Percentiles rank a stretch among this genome's conserved stretches.
Conservation (phyloP, 2,888 invertebrate species). For the Anoplius nigerrimus region DNA sequence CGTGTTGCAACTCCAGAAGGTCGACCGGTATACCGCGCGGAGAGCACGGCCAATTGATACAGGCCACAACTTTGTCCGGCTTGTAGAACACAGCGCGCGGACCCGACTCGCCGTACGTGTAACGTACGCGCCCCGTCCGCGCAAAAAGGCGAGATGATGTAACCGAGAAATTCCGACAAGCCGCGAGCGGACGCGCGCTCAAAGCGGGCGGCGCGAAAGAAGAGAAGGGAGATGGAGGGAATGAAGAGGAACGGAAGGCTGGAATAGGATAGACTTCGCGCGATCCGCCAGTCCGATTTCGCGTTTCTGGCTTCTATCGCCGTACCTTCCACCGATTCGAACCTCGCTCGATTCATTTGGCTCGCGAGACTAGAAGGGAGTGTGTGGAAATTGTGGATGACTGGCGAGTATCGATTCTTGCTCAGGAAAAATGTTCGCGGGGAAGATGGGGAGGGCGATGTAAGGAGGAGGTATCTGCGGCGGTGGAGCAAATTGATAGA, state of each 20-base stretch:
- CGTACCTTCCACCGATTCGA: no score
- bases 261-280: neutral
- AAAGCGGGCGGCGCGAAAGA: constrained; percentile 1
- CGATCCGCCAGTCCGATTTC: no score
- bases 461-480: no score
- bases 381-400: no score
- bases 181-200: constrained; percentile 14
- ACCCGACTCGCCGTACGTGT: constrained; percentile 8
- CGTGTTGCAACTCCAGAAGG: constrained; percentile 74
- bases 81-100: constrained; percentile 40
- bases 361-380: no score
- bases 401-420: no score
- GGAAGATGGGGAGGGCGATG: no score
- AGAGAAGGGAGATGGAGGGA: neutral
- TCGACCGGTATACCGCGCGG: constrained; percentile 70
- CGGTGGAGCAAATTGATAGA: no score
- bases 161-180: constrained; percentile 54
- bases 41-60: constrained; percentile 66
- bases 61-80: constrained; percentile 54
- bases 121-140: constrained; percentile 15
- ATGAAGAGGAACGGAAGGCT: neutral
- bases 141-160: constrained; percentile 54
- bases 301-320: no score
- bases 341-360: no score
- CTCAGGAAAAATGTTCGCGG: no score